These are phyloP conservation scores for Sesia apiformis DNA, from an alignment of 2,888 invertebrate genomes.

Conservation along the genomic window DNA sequence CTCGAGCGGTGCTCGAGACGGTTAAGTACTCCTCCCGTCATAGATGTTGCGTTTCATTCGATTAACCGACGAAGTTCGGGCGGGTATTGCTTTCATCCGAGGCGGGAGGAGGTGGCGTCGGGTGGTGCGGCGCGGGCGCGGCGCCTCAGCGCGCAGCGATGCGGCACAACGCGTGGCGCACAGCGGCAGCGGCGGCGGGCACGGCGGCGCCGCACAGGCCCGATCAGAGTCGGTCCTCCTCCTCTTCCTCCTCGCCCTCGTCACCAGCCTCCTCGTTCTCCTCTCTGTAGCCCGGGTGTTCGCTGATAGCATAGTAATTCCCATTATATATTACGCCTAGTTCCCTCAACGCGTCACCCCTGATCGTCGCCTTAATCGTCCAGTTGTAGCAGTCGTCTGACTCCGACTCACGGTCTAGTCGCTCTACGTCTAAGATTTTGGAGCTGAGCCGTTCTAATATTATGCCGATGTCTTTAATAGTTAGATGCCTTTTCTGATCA, in stretches of 20 bases:
- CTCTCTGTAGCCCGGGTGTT: slow-evolving; percentile 94
- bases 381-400: slow-evolving; percentile 96
- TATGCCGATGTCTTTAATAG: slow-evolving; percentile 96
- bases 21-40: no score
- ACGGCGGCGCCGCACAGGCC: slow-evolving; percentile 70
- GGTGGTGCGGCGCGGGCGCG: slow-evolving; percentile 10
- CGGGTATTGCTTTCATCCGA: slow-evolving; percentile 8
- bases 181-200: slow-evolving; percentile 58
- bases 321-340: slow-evolving; percentile 96
- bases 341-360: slow-evolving; percentile 92
- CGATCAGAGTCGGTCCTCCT: slow-evolving; percentile 80
- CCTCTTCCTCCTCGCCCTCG: slow-evolving; percentile 89
- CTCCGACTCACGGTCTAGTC: slow-evolving; percentile 92
- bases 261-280: slow-evolving; percentile 90
- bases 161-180: slow-evolving; percentile 58
- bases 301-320: slow-evolving; percentile 95
- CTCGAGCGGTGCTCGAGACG: no score
- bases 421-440: slow-evolving; percentile 94
- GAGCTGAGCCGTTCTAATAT: slow-evolving; percentile 93
- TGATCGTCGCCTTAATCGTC: slow-evolving; percentile 96
- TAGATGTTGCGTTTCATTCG: no score
- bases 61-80: not conserved
- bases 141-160: slow-evolving; percentile 47
- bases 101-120: slow-evolving; percentile 8
- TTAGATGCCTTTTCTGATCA: slow-evolving; percentile 92